A percentile compares a stretch with the other conserved stretches of the same genome.
Evolutionary conservation across 2,113 vertebrate species (phyloP).

Genomic region (Otis tarda): DNA sequence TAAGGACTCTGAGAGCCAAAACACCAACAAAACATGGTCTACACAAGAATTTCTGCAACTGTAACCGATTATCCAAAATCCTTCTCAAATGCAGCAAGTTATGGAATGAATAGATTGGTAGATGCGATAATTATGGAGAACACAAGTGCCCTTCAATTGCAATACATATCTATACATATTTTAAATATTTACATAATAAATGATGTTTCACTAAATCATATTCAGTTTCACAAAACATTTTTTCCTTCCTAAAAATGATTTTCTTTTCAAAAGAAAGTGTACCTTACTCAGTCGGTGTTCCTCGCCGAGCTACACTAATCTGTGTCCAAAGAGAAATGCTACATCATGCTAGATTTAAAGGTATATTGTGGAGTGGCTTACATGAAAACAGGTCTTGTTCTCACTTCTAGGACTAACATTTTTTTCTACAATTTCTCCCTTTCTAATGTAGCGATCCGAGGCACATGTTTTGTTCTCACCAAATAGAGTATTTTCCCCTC

Average conservation of each 20-base stretch:
- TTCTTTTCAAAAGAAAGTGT: not conserved
- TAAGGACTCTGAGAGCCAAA: not conserved
- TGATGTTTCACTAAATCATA: not conserved
- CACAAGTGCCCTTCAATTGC: not conserved
- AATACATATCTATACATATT: not conserved
- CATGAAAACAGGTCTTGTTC: not conserved
- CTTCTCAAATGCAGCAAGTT: not conserved
- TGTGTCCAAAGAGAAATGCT: not conserved
- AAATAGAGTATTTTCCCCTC: not conserved
- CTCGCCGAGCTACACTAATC: not conserved
- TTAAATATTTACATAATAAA: not conserved
- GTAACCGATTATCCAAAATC: not conserved
- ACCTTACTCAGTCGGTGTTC: not conserved
- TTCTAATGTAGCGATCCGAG: not conserved
- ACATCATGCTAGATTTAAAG: rapidly evolving
- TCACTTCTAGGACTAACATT: not conserved
- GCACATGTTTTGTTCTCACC: not conserved
- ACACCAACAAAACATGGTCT: not conserved
- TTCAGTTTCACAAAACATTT: not conserved
- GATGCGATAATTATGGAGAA: not conserved
- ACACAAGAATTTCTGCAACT: not conserved
- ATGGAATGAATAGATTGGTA: not conserved
- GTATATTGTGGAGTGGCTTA: not conserved
- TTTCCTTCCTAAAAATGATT: not conserved
- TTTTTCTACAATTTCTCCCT: not conserved